Conservation (phyloP, 2,888 invertebrate species). For the Drosophila kuntzei region DNA sequence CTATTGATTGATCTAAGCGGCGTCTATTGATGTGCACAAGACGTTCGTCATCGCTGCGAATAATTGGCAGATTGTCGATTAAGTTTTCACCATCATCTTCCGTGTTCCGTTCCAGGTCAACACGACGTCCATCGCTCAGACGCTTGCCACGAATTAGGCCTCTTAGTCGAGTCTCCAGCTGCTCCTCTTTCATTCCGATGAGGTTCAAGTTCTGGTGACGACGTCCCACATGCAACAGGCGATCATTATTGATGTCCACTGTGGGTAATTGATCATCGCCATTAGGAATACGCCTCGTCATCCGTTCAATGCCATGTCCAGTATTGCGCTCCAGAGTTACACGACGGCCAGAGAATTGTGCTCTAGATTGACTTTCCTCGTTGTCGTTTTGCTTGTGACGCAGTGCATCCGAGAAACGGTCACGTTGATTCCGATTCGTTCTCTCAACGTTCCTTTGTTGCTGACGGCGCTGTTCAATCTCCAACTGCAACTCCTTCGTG, state of each 20-base stretch:
- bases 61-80: background rate
- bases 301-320: slow-evolving; percentile 21
- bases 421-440: slow-evolving; percentile 24
- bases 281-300: background rate
- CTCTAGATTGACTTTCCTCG: background rate
- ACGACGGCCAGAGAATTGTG: slow-evolving; percentile 20
- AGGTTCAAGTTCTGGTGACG: background rate
- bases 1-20: background rate
- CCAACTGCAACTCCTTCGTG: background rate
- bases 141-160: background rate
- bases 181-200: slow-evolving; percentile 7
- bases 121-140: background rate
- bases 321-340: slow-evolving; percentile 46
- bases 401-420: slow-evolving; percentile 25
- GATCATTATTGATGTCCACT: slow-evolving; percentile 39
- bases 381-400: slow-evolving; percentile 21
- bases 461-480: slow-evolving; percentile 36
- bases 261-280: slow-evolving; percentile 45
- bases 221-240: slow-evolving; percentile 52
- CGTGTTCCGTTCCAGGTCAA: background rate
- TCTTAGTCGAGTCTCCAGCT: background rate
- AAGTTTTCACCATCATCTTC: background rate
- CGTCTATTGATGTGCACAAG: background rate
- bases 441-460: slow-evolving; percentile 14
- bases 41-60: background rate